Percentiles rank a stretch among this genome's conserved stretches.
These are phyloP conservation scores for Melieria omissa DNA, from an alignment of 2,888 invertebrate genomes.

Conservation along the genomic window DNA sequence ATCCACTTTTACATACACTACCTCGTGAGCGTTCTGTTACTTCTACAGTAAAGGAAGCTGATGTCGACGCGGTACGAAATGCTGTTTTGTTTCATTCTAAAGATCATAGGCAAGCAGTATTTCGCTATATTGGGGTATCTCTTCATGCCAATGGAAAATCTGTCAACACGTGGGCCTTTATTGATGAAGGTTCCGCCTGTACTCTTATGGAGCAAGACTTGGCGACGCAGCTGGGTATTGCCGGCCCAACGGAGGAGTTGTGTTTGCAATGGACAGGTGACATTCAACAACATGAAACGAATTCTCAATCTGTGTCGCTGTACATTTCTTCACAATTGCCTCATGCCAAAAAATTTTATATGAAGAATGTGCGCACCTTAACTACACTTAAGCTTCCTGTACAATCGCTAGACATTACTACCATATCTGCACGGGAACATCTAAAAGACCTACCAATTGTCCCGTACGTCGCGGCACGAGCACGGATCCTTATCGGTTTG, in stretches of 20 bases:
- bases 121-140: slow-evolving; percentile 19
- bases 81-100: slow-evolving; percentile 23
- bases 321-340: slow-evolving; percentile 25
- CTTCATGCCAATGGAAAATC: slow-evolving; percentile 18
- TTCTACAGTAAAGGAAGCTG: too few relatives aligned
- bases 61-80: neutral
- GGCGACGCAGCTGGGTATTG: slow-evolving; percentile 33
- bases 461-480: slow-evolving; percentile 25
- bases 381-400: slow-evolving; percentile 30
- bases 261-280: slow-evolving; percentile 42
- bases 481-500: slow-evolving; percentile 30
- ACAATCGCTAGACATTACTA: slow-evolving; percentile 17
- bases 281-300: slow-evolving; percentile 38
- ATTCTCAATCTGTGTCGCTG: slow-evolving; percentile 33
- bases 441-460: slow-evolving; percentile 21
- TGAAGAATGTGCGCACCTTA: slow-evolving; percentile 36
- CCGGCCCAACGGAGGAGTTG: slow-evolving; percentile 32
- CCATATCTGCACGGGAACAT: slow-evolving; percentile 23
- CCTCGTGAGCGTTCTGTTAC: neutral
- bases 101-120: neutral
- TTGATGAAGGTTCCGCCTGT: slow-evolving; percentile 41
- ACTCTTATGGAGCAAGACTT: slow-evolving; percentile 35
- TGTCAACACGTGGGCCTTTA: slow-evolving; percentile 36
- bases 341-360: slow-evolving; percentile 16
- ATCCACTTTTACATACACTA: neutral